phyloP scores from a whole-genome alignment of 2,888 invertebrate species.

The Standfussiana lucernea region DNA sequence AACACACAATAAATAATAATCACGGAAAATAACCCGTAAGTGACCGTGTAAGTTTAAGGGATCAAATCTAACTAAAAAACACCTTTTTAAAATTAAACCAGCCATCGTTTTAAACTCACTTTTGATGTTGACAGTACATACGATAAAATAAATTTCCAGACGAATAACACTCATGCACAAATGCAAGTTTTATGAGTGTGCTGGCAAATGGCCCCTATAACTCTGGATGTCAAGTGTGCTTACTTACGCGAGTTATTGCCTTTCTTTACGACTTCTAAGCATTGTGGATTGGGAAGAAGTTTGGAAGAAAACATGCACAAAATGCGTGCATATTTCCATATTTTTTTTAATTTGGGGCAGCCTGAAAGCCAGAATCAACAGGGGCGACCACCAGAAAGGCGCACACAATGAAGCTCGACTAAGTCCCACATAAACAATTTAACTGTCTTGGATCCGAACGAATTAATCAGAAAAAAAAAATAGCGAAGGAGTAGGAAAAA shows the following conservation, averaged over 20 bases:
- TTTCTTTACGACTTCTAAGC: constrained; percentile 1
- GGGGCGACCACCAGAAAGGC: no score
- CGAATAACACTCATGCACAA: neutral
- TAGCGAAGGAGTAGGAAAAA: no score
- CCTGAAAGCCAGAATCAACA: no score
- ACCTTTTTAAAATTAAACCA: neutral
- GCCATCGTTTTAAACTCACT: neutral
- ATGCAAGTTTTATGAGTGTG: constrained; percentile 8
- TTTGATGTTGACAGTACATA: neutral
- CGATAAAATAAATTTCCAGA: neutral
- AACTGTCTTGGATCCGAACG: no score
- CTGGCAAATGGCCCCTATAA: constrained; percentile 7
- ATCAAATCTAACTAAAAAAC: no score
- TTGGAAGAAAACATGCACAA: neutral
- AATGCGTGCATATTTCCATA: neutral
- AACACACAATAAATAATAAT: no score
- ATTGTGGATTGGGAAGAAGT: neutral
- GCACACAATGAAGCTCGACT: no score
- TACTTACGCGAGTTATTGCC: neutral
- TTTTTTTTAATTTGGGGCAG: no score
- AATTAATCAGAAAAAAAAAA: no score
- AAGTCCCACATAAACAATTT: no score
- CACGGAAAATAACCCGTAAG: no score
- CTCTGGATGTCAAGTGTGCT: neutral
- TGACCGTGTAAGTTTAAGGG: no score